These are phyloP conservation scores for Poecile atricapillus DNA, from an alignment of 2,113 vertebrate genomes.

Conservation along the genomic window DNA sequence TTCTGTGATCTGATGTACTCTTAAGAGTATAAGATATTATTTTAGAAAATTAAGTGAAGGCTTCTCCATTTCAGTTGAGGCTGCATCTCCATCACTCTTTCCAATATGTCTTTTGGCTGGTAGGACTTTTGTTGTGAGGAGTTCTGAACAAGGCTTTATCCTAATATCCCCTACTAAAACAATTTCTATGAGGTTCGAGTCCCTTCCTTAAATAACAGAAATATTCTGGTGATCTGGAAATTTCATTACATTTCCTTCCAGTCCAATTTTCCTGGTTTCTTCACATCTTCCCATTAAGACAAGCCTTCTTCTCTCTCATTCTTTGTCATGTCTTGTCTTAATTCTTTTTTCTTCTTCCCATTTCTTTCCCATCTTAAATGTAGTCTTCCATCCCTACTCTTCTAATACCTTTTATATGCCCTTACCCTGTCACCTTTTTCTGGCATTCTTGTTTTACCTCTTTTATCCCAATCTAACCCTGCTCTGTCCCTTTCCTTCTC, in stretches of 20 bases:
- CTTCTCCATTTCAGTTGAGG: not conserved
- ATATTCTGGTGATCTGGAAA: not conserved
- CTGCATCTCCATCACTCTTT: not conserved
- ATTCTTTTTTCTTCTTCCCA: not conserved
- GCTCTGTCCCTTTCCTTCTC: not conserved
- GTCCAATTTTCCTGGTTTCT: not conserved
- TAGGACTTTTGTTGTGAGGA: not conserved
- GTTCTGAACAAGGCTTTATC: not conserved
- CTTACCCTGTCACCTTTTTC: not conserved
- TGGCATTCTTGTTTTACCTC: not conserved
- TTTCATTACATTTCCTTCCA: not conserved
- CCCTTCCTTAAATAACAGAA: not conserved
- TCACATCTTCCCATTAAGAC: not conserved
- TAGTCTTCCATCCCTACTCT: not conserved
- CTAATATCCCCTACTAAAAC: not conserved
- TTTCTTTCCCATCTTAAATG: not conserved
- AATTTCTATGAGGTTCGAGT: not conserved
- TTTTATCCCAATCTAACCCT: not conserved
- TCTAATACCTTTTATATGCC: not conserved
- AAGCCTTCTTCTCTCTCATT: not conserved
- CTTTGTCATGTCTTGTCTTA: not conserved
- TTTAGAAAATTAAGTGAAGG: not conserved
- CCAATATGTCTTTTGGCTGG: not conserved
- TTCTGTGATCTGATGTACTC: not conserved
- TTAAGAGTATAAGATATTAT: not conserved